Evolutionary conservation across 2,888 invertebrate genomes (phyloP), one percentile per base, ranked within the genome.

Genomic region (Drosophila prostipennis): DNA sequence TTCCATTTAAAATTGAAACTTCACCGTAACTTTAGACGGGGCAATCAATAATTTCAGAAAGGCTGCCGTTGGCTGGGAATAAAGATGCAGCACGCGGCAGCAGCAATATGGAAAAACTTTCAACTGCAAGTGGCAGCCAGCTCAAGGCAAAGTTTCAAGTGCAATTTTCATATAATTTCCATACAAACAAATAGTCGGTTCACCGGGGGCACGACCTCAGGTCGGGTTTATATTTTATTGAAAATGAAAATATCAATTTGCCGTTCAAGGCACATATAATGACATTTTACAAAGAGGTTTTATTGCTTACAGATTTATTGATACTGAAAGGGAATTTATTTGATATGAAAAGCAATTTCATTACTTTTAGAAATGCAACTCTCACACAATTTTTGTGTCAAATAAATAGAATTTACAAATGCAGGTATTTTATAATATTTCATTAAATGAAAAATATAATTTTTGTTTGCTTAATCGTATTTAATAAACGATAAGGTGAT

Each of bases 91-190:
- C 53, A 32, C 49, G 43, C 49, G 34, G 11, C 34, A 11, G 51
- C 67, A 54, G 57, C 40, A 65, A 64, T 60, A 59, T 52, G 52
- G 46, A 36, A 46, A 67, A 72, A 70, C 64, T 77, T 84, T 72
- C 43, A 69, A 39, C 69, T 81, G 64, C 48, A 58, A 74, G 61
- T 72, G 72, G 70, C 78, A 55, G 59, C n/a, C 39, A 58, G 54
- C 68, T 40, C 11, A 29, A 39, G 63, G 37, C 53, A 80, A 76
- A 75, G 71, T 76, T 69, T 59, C 39, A 60, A 78, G 51, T 69
- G 76, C 61, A 64, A 46, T 61, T 64, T 53, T 59, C 37, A 54
- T 69, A 49, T 61, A 53, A 55, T 54, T 70, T 54, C 19, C 54
- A 60, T 40, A 23, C 43, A 60, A 52, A 60, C 46, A 59, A 46